Percentiles rank a stretch among this genome's conserved stretches.
phyloP scores from a whole-genome alignment of 2,888 invertebrate species.

The Cotesia congregata region DNA sequence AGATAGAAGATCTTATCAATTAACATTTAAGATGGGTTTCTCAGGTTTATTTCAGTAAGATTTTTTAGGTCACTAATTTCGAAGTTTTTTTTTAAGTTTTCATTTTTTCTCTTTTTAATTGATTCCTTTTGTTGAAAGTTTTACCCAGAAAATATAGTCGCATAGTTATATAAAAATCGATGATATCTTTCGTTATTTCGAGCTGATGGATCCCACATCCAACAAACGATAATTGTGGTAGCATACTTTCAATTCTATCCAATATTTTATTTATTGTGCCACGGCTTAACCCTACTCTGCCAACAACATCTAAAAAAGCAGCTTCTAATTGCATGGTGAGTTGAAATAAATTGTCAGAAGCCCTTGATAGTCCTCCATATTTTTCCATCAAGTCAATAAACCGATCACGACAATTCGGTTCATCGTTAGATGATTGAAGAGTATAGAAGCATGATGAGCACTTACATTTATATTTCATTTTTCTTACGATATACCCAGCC shows the following conservation, averaged over 20 bases:
- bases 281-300: conserved; percentile 26
- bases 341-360: conserved; percentile 40
- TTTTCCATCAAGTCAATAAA: conserved; percentile 30
- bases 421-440: conserved; percentile 23
- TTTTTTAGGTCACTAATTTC: conserved; percentile 3
- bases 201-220: conserved; percentile 35
- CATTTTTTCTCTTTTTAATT: conserved; percentile 23
- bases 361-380: conserved; percentile 35
- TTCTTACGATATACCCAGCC: conserved; percentile 41
- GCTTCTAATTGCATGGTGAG: conserved; percentile 35
- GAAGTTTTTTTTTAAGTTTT: conserved; percentile 33
- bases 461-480: conserved; percentile 31
- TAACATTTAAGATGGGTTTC: too few relatives aligned
- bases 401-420: conserved; percentile 31
- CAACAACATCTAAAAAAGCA: conserved; percentile 37
- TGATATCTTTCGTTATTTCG: conserved; percentile 25
- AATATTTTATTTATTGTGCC: neutral
- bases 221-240: conserved; percentile 21
- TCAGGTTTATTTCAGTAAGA: too few relatives aligned
- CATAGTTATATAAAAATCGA: conserved; percentile 35
- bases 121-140: conserved; percentile 24
- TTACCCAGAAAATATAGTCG: conserved; percentile 32
- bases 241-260: neutral
- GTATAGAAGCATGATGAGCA: conserved; percentile 28
- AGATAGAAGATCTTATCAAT: too few relatives aligned